Conservation (phyloP, 1,140 invertebrate species). For the Schlechtendalia chinensis region DNA sequence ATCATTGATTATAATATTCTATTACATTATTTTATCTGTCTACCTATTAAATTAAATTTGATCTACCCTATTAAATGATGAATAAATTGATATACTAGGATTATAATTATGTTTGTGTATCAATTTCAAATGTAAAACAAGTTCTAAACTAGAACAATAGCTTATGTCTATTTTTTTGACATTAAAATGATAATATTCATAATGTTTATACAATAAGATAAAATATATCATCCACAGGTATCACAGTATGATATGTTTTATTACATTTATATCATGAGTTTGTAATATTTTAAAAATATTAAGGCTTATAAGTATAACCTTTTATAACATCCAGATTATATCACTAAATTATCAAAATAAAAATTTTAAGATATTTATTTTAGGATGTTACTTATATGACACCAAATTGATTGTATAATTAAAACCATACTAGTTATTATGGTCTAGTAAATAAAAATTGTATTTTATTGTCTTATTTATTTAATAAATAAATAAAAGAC, state of each 20-base stretch:
- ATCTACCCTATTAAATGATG: neutral
- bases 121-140: no score
- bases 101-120: neutral
- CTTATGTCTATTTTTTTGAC: neutral
- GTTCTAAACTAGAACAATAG: neutral
- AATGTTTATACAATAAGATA: neutral
- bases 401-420: no score
- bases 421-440: no score
- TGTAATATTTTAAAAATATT: no score
- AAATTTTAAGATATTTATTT: no score
- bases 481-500: no score
- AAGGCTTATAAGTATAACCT: no score
- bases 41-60: neutral
- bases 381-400: no score
- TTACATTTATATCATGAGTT: neutral
- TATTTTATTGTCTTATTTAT: no score
- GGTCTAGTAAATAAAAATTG: no score
- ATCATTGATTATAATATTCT: conserved; percentile 6
- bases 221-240: neutral
- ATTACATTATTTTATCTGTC: neutral
- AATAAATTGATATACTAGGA: neutral
- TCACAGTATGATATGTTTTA: neutral
- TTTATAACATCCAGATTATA: no score
- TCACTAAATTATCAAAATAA: no score
- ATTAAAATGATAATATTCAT: neutral